Conservation (phyloP, 2,113 vertebrate genomes). For the Hypanus sabinus region DNA sequence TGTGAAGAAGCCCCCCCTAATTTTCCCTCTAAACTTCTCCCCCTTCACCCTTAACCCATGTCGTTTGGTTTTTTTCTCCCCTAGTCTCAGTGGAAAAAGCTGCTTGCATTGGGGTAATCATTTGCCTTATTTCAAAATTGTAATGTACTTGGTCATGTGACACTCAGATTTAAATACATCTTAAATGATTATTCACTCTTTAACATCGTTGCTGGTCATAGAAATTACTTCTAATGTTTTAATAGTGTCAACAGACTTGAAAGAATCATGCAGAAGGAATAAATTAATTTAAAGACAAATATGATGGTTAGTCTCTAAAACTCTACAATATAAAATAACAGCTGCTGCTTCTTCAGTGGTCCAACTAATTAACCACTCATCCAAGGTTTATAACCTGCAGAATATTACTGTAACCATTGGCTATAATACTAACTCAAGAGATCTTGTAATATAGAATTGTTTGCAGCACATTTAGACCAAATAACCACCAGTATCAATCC, state of each 20-base stretch:
- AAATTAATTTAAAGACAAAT: background rate
- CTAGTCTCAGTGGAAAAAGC: too few relatives aligned
- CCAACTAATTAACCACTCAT: background rate
- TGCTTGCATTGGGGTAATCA: too few relatives aligned
- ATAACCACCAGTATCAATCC: conserved; percentile 23
- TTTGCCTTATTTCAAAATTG: background rate
- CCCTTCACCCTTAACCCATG: too few relatives aligned
- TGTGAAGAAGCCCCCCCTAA: too few relatives aligned
- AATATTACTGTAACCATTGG: background rate
- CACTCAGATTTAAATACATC: background rate
- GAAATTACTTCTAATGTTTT: too few relatives aligned
- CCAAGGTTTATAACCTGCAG: background rate
- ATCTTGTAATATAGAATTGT: background rate
- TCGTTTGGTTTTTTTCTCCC: too few relatives aligned
- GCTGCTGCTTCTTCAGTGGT: background rate
- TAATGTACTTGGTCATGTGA: background rate
- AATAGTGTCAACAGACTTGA: background rate
- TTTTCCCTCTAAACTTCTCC: too few relatives aligned
- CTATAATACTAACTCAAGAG: background rate
- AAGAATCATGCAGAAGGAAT: too few relatives aligned
- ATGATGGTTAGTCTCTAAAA: background rate
- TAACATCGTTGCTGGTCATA: background rate
- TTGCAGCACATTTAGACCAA: background rate
- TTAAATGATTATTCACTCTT: background rate
- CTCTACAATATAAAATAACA: background rate